Evolutionary conservation across 1,140 invertebrate genomes (phyloP).

Genomic region (Paraescarpia echinospica): DNA sequence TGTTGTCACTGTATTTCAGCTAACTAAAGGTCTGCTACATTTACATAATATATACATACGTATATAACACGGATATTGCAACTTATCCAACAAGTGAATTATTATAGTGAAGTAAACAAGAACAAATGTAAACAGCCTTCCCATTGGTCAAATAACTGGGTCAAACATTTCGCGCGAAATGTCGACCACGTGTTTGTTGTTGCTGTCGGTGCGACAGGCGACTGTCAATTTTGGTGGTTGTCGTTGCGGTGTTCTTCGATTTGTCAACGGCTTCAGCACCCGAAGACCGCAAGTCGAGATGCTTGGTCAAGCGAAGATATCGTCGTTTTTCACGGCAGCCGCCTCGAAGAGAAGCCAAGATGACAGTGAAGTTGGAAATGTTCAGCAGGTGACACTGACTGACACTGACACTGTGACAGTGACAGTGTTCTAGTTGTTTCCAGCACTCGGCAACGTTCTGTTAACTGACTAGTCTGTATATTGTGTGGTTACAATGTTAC

Average conservation of each 20-base stretch:
- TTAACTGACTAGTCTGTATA: too few species aligned
- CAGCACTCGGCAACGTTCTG: too few species aligned
- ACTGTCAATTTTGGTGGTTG: neutral
- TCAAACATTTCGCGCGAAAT: neutral
- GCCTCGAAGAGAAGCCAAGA: neutral
- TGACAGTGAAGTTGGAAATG: neutral
- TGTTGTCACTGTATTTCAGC: neutral
- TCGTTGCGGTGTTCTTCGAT: neutral
- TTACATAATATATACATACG: neutral
- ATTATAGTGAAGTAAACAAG: neutral
- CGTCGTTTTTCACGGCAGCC: neutral
- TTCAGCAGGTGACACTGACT: neutral
- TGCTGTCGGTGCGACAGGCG: neutral
- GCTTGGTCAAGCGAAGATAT: neutral
- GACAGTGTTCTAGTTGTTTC: too few species aligned
- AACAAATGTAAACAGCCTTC: neutral
- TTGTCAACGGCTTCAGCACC: neutral
- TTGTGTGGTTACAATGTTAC: too few species aligned
- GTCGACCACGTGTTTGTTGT: constrained; percentile 3
- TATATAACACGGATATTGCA: neutral
- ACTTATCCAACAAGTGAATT: neutral
- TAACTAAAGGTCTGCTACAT: neutral
- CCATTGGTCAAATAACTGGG: neutral
- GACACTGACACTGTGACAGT: too few species aligned
- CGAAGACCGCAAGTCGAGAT: neutral